phyloP scores from a whole-genome alignment of 1,140 invertebrate genomes.

The Drosophila yakuba region DNA sequence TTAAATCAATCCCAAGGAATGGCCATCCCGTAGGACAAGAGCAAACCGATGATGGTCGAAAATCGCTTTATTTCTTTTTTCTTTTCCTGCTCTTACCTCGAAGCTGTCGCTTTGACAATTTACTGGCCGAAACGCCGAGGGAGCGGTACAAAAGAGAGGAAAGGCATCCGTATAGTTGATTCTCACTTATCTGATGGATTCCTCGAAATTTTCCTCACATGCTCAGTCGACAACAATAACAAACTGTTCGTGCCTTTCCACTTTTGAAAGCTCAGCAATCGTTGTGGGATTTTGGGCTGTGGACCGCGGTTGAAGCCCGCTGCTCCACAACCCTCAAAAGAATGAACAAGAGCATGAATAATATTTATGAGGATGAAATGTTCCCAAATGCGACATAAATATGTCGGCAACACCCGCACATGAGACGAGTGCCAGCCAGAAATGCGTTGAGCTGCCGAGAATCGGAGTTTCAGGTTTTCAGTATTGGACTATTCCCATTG shows the following conservation, averaged over 20 bases:
- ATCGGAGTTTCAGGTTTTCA: constrained; percentile 20
- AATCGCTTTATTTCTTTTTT: constrained; percentile 16
- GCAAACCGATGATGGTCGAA: constrained; percentile 54
- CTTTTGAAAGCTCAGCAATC: constrained; percentile 79
- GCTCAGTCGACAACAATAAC: constrained; percentile 62
- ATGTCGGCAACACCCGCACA: constrained; percentile 83
- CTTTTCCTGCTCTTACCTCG: constrained; percentile 25
- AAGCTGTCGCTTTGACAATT: constrained; percentile 83
- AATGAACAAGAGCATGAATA: constrained; percentile 80
- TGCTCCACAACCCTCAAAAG: constrained; percentile 46
- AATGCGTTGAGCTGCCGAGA: constrained; percentile 64
- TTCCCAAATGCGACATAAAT: constrained; percentile 84
- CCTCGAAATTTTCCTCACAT: constrained; percentile 69
- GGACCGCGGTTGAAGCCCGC: neutral
- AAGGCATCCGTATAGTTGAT: constrained; percentile 32
- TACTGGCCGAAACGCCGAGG: constrained; percentile 64
- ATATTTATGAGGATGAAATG: constrained; percentile 84
- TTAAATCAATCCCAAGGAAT: constrained; percentile 75
- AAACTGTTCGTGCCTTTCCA: constrained; percentile 61
- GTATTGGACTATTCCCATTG: constrained; percentile 22
- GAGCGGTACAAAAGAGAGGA: constrained; percentile 7
- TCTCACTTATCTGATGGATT: constrained; percentile 77
- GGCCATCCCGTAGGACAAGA: constrained; percentile 35
- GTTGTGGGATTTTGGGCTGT: constrained; percentile 14
- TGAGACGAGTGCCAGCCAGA: constrained; percentile 71